These are phyloP conservation scores for Siniperca obscura DNA, from an alignment of 2,797 vertebrate species.

Conservation along the genomic window DNA sequence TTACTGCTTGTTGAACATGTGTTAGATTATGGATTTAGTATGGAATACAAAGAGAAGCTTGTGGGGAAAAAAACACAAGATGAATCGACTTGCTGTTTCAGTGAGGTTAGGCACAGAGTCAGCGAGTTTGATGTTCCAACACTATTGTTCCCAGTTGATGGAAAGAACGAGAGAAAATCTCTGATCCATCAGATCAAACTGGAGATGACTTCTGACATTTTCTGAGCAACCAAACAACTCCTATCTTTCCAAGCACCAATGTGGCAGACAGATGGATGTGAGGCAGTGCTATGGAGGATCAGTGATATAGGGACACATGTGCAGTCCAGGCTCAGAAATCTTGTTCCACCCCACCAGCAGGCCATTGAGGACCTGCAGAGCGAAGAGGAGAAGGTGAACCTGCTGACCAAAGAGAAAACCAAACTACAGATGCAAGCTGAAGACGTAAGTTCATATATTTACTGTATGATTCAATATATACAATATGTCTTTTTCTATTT, in stretches of 20 bases:
- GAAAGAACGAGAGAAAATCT: conserved; percentile 8
- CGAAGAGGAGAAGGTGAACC: conserved; percentile 86
- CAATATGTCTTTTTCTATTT: neutral
- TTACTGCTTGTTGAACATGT: conserved; percentile 40
- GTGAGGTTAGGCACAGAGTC: neutral
- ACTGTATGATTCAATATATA: neutral
- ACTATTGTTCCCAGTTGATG: conserved; percentile 20
- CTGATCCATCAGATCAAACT: conserved; percentile 59
- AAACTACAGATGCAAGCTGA: conserved; percentile 83
- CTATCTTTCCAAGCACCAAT: conserved; percentile 50
- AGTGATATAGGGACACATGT: conserved; percentile 58
- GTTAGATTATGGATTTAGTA: conserved; percentile 31
- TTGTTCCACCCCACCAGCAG: conserved; percentile 75
- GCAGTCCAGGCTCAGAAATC: conserved; percentile 56
- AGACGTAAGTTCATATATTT: conserved; percentile 71
- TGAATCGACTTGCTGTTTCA: conserved; percentile 7
- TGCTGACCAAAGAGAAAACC: conserved; percentile 83
- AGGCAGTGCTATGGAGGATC: conserved; percentile 20
- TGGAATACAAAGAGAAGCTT: conserved; percentile 14
- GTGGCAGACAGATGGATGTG: conserved; percentile 59
- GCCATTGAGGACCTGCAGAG: conserved; percentile 84
- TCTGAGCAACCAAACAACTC: conserved; percentile 46
- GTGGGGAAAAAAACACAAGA: neutral
- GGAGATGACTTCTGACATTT: conserved; percentile 51
- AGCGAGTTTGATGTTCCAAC: conserved; percentile 21